Percentiles rank a stretch among this genome's conserved stretches.
phyloP scores from a whole-genome alignment of 1,140 invertebrate genomes.

The Drosophila parabipectinata region DNA sequence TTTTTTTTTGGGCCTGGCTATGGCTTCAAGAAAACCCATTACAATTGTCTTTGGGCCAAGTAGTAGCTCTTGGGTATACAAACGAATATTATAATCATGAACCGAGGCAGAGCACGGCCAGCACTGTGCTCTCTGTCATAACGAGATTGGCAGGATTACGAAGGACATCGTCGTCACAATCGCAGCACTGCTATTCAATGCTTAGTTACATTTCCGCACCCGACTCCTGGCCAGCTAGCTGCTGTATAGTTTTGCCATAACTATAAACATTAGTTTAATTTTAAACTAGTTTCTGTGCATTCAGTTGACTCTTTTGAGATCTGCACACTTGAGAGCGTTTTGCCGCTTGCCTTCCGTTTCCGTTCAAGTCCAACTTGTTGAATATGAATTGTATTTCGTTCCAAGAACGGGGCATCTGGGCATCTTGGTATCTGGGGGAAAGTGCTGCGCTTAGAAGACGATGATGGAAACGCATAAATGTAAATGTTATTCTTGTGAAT shows the following conservation, averaged over 20 bases:
- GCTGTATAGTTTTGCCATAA: conserved; percentile 61
- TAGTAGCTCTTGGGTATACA: conserved; percentile 34
- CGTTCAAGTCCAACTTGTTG: conserved; percentile 54
- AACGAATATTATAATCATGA: conserved; percentile 37
- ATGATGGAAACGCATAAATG: conserved; percentile 65
- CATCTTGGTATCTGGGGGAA: neutral
- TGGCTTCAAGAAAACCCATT: conserved; percentile 28
- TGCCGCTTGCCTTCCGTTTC: conserved; percentile 32
- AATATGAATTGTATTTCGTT: conserved; percentile 65
- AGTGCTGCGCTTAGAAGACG: conserved; percentile 9
- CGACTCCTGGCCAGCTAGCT: conserved; percentile 26
- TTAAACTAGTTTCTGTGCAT: conserved; percentile 66
- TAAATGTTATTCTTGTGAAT: conserved; percentile 75
- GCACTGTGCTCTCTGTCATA: conserved; percentile 28
- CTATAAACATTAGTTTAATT: conserved; percentile 74
- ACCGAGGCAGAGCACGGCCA: neutral
- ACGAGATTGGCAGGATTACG: neutral
- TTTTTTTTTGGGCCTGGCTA: conserved; percentile 19
- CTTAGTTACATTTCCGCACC: conserved; percentile 50
- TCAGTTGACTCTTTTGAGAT: conserved; percentile 39
- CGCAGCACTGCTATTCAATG: conserved; percentile 57
- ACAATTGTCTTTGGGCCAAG: conserved; percentile 46
- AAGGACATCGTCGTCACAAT: conserved; percentile 32
- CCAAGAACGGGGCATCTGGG: conserved; percentile 4
- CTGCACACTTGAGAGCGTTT: conserved; percentile 49